These are phyloP conservation scores for Rhopilema esculentum DNA, from an alignment of 30 jellyfish, hydroid and myxozoan species.

Conservation along the genomic window DNA sequence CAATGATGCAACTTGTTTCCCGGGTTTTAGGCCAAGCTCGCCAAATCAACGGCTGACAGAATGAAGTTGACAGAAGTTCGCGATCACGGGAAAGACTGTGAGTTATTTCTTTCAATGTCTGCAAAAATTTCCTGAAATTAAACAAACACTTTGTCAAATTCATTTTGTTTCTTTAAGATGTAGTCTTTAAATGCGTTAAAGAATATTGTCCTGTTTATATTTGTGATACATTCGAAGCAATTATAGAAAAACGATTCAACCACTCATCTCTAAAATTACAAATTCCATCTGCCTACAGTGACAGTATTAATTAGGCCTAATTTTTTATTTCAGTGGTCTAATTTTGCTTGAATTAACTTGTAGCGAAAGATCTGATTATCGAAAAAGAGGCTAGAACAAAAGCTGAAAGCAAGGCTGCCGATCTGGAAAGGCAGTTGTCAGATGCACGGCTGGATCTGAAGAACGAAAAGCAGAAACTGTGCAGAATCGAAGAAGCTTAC, in stretches of 20 bases:
- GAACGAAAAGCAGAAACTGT: slow-evolving; percentile 81
- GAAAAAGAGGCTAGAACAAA: slow-evolving; percentile 86
- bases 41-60: slow-evolving; percentile 86
- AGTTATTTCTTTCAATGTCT: slow-evolving; percentile 8
- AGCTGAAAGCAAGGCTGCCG: slow-evolving; percentile 96
- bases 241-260: too few relatives aligned
- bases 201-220: too few relatives aligned
- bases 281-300: too few relatives aligned
- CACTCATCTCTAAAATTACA: too few relatives aligned
- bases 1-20: neutral
- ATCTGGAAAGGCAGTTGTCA: slow-evolving; percentile 88
- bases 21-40: slow-evolving; percentile 70
- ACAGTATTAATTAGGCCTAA: too few relatives aligned
- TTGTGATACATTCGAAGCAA: too few relatives aligned
- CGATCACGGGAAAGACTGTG: slow-evolving; percentile 87
- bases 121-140: neutral
- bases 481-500: slow-evolving; percentile 83
- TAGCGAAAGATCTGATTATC: slow-evolving; percentile 78
- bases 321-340: too few relatives aligned
- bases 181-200: too few relatives aligned
- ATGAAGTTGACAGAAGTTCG: slow-evolving; percentile 88
- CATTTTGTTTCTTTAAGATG: too few relatives aligned
- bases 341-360: neutral
- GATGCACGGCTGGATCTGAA: slow-evolving; percentile 86
- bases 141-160: too few relatives aligned